Evolutionary conservation across 2,113 vertebrate species (phyloP).

Genomic region (Chlorocebus sabaeus): DNA sequence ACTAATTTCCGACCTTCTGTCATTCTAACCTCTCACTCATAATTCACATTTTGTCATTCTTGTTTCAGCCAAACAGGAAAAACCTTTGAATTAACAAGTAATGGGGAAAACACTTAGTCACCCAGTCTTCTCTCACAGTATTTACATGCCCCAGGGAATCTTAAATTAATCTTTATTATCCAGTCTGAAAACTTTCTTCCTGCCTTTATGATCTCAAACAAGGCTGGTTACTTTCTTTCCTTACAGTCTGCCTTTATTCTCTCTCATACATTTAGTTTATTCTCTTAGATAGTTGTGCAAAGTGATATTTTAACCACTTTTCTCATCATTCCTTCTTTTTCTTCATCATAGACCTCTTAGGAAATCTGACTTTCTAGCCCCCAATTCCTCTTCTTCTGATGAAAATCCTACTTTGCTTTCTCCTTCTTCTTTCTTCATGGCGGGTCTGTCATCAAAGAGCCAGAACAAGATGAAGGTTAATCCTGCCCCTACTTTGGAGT

Average conservation of each 20-base stretch:
- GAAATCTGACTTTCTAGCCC: background rate
- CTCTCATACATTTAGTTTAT: background rate
- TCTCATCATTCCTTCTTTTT: background rate
- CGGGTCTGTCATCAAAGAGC: background rate
- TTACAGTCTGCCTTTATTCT: background rate
- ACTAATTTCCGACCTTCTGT: background rate
- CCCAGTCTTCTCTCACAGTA: background rate
- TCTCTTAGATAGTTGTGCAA: background rate
- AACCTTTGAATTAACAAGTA: background rate
- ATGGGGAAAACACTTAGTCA: background rate
- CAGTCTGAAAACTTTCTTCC: background rate
- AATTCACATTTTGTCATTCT: background rate
- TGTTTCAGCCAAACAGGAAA: background rate
- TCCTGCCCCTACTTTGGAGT: background rate
- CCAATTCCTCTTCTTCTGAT: background rate
- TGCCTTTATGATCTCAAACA: background rate
- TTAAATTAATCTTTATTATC: background rate
- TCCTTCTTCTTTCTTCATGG: background rate
- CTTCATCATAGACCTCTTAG: background rate
- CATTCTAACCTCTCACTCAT: background rate
- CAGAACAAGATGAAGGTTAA: background rate
- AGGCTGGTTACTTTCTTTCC: background rate
- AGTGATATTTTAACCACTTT: background rate
- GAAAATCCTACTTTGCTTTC: background rate
- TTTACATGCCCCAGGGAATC: background rate